phyloP scores from a whole-genome alignment of 2,888 invertebrate species.

The Eupithecia exiguata region DNA sequence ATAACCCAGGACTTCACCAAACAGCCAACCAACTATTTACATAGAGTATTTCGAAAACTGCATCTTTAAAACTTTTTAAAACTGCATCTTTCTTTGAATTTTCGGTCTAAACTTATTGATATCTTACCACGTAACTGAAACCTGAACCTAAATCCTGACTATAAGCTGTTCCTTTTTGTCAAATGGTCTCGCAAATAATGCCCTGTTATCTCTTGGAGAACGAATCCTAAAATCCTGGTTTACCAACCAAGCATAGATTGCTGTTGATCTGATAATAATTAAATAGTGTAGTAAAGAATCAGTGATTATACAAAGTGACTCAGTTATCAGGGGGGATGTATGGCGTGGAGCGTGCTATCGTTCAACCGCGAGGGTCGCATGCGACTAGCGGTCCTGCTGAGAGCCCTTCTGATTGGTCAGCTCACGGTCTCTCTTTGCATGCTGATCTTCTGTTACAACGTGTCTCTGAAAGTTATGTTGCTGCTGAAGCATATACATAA shows the following conservation, averaged over 20 bases:
- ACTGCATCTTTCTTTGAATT: neutral
- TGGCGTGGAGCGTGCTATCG: conserved; percentile 74
- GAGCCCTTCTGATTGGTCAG: conserved; percentile 73
- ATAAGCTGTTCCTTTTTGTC: neutral
- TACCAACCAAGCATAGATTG: neutral
- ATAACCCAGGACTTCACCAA: neutral
- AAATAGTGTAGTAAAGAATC: neutral
- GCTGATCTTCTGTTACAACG: conserved; percentile 78
- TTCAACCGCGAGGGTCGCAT: conserved; percentile 70
- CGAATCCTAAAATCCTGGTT: neutral
- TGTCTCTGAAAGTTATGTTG: conserved; percentile 68
- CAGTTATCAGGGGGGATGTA: conserved; percentile 52
- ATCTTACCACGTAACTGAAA: neutral
- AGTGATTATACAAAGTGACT: neutral
- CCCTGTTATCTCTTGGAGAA: neutral
- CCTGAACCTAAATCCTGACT: neutral
- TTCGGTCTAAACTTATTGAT: neutral
- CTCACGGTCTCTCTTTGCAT: conserved; percentile 69
- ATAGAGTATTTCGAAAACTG: neutral
- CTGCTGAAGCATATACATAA: conserved; percentile 72
- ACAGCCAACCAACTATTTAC: neutral
- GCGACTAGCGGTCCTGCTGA: conserved; percentile 69
- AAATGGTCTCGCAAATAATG: neutral
- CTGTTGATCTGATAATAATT: neutral
- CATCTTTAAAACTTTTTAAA: neutral